Evolutionary conservation across 2,888 invertebrate genomes (phyloP).

Genomic region (Halocaridina rubra): DNA sequence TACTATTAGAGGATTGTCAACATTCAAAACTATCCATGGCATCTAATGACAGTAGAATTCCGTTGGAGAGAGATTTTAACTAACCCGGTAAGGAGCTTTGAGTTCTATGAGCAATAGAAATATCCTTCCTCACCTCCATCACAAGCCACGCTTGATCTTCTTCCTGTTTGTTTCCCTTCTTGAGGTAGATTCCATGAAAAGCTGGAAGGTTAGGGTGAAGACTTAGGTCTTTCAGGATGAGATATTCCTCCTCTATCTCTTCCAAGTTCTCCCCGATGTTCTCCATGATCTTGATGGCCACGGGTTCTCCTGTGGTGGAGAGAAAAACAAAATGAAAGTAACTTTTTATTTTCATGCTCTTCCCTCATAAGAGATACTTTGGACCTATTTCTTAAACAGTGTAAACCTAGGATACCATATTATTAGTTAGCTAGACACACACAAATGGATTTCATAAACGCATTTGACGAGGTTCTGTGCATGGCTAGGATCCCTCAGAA

Average conservation of each 20-base stretch:
- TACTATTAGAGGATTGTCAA: too few species aligned
- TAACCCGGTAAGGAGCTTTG: too few species aligned
- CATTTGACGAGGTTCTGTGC: too few species aligned
- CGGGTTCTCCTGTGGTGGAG: constrained; percentile 68
- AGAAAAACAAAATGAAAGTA: not conserved
- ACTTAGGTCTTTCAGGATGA: constrained; percentile 79
- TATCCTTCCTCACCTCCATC: constrained; percentile 79
- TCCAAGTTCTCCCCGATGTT: constrained; percentile 84
- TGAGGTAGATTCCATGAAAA: constrained; percentile 80
- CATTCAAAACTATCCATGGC: too few species aligned
- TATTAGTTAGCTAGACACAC: too few species aligned
- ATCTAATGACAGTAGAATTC: too few species aligned
- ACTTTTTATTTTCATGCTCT: not conserved
- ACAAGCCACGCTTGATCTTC: constrained; percentile 86
- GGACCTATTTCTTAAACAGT: too few species aligned
- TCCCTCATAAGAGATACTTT: not conserved
- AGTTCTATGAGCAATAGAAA: too few species aligned
- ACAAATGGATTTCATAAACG: too few species aligned
- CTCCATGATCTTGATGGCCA: constrained; percentile 83
- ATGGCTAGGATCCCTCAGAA: too few species aligned
- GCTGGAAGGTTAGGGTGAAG: constrained; percentile 81
- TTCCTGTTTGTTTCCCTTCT: constrained; percentile 73
- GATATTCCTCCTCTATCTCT: constrained; percentile 84
- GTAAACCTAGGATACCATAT: too few species aligned
- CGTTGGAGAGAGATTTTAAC: too few species aligned